phyloP scores from a whole-genome alignment of 2,113 vertebrate genomes.

The Syngnathus floridae region DNA sequence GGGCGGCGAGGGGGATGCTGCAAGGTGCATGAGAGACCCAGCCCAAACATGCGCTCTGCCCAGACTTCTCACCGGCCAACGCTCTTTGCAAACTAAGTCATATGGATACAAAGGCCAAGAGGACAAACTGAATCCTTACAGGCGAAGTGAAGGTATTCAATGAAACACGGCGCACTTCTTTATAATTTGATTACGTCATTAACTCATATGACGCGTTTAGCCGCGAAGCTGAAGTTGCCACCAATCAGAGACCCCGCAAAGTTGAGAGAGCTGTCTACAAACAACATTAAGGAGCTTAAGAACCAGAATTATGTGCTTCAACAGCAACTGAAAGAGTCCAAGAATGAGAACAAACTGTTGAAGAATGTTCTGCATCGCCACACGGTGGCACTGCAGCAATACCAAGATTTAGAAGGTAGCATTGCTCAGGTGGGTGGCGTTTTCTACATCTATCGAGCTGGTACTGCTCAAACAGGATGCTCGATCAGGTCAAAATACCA shows the following conservation, averaged over 20 bases:
- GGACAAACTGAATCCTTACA: constrained; percentile 8
- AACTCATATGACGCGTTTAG: not conserved
- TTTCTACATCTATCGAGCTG: not conserved
- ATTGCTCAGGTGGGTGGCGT: constrained; percentile 3
- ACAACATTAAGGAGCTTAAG: constrained; percentile 2
- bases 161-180: not conserved
- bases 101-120: not conserved
- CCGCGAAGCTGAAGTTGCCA: constrained; percentile 2
- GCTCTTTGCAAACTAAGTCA: not conserved
- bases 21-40: not conserved
- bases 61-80: not conserved
- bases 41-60: not conserved
- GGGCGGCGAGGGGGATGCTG: not conserved
- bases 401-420: not conserved
- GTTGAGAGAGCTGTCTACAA: not conserved
- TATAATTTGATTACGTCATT: not conserved
- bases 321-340: constrained; percentile 2
- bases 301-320: constrained; percentile 5
- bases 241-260: not conserved
- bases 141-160: constrained; percentile 6
- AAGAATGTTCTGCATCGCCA: constrained; percentile 8
- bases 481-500: no score
- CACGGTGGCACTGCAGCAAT: constrained; percentile 7
- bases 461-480: not conserved
- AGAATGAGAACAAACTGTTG: constrained; percentile 8